These are phyloP conservation scores for Zaprionus nigranus DNA, from an alignment of 1,140 invertebrate species.

Conservation along the genomic window DNA sequence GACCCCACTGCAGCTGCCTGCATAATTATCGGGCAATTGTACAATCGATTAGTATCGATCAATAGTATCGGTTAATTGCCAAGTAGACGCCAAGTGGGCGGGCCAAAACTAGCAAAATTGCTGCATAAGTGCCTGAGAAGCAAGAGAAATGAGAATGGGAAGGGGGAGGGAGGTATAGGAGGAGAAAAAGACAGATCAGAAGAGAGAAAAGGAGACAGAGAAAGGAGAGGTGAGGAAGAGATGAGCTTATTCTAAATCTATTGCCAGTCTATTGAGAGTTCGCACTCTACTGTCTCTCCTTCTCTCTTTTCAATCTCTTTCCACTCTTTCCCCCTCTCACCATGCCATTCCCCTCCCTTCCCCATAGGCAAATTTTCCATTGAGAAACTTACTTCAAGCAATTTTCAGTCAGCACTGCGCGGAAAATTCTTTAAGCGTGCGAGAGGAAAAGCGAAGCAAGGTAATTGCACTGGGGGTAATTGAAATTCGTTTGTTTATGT, in stretches of 20 bases:
- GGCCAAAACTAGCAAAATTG: slow-evolving; percentile 4
- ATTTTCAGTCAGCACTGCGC: slow-evolving; percentile 51
- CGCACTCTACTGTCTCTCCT: background rate
- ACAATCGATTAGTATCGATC: background rate
- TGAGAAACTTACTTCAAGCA: slow-evolving; percentile 65
- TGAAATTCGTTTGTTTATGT: slow-evolving; percentile 83
- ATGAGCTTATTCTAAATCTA: background rate
- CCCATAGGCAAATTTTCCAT: slow-evolving; percentile 65
- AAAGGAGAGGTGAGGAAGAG: background rate
- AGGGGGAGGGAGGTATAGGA: background rate
- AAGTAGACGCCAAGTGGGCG: background rate
- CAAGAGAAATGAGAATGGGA: slow-evolving; percentile 3
- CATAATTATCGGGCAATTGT: slow-evolving; percentile 4
- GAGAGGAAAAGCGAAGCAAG: slow-evolving; percentile 12
- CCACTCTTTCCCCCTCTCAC: background rate
- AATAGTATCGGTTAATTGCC: background rate
- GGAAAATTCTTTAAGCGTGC: slow-evolving; percentile 42
- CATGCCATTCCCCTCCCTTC: slow-evolving; percentile 1
- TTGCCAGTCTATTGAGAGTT: background rate
- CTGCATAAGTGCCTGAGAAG: slow-evolving; percentile 4
- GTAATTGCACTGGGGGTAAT: slow-evolving; percentile 50
- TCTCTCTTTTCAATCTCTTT: background rate
- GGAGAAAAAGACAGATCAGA: too few relatives aligned
- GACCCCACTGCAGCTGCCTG: background rate
- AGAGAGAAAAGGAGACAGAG: background rate